phyloP scores from a whole-genome alignment of 2,113 vertebrate genomes.

The Upupa epops region DNA sequence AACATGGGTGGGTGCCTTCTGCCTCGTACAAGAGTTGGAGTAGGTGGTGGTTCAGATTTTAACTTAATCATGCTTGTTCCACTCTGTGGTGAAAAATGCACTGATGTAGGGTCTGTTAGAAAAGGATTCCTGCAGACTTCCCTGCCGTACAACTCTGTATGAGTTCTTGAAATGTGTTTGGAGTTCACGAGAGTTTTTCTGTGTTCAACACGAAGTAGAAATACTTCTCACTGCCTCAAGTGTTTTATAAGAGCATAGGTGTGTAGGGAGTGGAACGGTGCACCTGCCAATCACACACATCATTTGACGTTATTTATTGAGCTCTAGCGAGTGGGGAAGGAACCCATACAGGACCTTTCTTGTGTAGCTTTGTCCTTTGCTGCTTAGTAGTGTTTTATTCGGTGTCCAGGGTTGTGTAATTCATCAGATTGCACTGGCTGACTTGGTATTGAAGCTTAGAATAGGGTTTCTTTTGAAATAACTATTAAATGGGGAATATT shows the following conservation, averaged over 20 bases:
- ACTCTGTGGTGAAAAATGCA: neutral
- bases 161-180: neutral
- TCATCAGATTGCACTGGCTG: neutral
- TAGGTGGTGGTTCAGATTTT: neutral
- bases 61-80: neutral
- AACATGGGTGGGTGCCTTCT: neutral
- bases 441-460: neutral
- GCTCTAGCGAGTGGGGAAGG: neutral
- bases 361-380: neutral
- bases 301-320: neutral
- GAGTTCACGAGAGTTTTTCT: neutral
- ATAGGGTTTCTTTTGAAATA: neutral
- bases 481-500: neutral
- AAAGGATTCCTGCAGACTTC: neutral
- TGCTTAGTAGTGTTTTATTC: neutral
- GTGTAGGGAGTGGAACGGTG: neutral
- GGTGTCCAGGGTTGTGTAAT: neutral
- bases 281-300: neutral
- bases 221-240: neutral
- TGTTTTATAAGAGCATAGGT: neutral
- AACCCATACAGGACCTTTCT: neutral
- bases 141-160: neutral
- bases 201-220: neutral
- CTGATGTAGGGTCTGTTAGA: neutral
- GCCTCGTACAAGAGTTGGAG: neutral